A percentile compares a stretch with the other conserved stretches of the same genome.
Evolutionary conservation across 2,888 invertebrate genomes (phyloP).

Genomic region (Rotaria magnacalcarata): DNA sequence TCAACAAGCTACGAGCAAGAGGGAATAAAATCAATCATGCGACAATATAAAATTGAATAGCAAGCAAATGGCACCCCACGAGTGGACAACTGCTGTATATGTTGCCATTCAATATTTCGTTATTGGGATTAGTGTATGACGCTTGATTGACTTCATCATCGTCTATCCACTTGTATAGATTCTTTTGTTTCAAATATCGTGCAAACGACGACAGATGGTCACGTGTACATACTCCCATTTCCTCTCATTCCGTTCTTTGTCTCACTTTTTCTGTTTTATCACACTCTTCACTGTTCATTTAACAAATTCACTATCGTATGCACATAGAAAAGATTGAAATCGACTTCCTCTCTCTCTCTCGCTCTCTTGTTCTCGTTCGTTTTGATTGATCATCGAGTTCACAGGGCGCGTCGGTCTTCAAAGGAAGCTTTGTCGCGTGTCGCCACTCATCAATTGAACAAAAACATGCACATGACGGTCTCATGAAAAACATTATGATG

Average conservation of each 20-base stretch:
- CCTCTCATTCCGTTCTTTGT: background rate
- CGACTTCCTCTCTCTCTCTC: background rate
- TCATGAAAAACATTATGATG: background rate
- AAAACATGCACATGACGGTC: slow-evolving; percentile 14
- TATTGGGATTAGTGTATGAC: background rate
- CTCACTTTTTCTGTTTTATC: background rate
- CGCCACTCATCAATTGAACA: slow-evolving; percentile 14
- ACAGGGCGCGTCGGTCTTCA: background rate
- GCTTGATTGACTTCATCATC: slow-evolving; percentile 22
- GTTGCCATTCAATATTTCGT: slow-evolving; percentile 6
- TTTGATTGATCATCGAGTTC: slow-evolving; percentile 14
- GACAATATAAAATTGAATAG: background rate
- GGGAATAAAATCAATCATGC: background rate
- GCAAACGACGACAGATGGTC: slow-evolving; percentile 24
- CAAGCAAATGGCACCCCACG: slow-evolving; percentile 10
- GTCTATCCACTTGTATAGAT: slow-evolving; percentile 3
- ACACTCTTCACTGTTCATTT: slow-evolving; percentile 14
- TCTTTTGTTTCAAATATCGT: slow-evolving; percentile 26
- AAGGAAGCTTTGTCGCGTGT: background rate
- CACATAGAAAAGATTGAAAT: slow-evolving; percentile 14
- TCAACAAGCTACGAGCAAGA: background rate
- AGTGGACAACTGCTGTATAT: slow-evolving; percentile 26
- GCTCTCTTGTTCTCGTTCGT: no score
- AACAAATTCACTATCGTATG: background rate
- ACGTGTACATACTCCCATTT: background rate